Base-by-base conservation (phyloP, 2,113 vertebrate genomes). In the Crotalus tigris region DNA sequence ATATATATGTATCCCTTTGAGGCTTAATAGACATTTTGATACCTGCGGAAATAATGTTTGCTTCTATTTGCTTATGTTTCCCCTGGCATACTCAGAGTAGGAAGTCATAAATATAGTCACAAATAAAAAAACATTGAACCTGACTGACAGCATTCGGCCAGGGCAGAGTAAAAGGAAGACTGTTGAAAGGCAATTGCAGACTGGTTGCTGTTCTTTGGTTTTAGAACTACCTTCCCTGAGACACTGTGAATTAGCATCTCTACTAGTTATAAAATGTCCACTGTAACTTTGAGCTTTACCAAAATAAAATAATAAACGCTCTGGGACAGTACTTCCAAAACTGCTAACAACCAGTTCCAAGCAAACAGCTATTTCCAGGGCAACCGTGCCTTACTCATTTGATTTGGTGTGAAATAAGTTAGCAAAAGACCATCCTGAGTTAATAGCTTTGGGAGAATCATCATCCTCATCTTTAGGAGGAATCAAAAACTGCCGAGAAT, bases 401-500 rank as follows among this genome's bases (percentile, higher is more conserved):
- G 97, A 97, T 95, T 98, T 98, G 97, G 97, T 98, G 94, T 98
- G 98, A 94, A 98, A 98, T 44, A 98, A 97, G 75, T 98, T 97
- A 96, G 97, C 96, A 24, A 98, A 98, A 88, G 97, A 98, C 98
- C 98, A 98, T 9, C 97, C 98, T 64, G 93, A 94, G 86, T 97
- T 98, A 64, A 33, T 96, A 1, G 98, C 97, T 8, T 98, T 97
- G 13, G 97, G 94, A 53, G 97, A 98, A 75, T 98, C 98, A 89
- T 96, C 96, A 15, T 97, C 94, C 15, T 98, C 94, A 24, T 98
- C 98, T 95, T 98, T 98, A 5, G 97, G 95, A 2, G 99, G 99
- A 93, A 99, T 98, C 94, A 99, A 97, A 97, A 99, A 99, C 93
- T 99, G 99, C 39, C 99, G 98, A 88, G 99, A 99, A 93, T 98